These are phyloP conservation scores for Papilio helenus DNA, from an alignment of 1,140 invertebrate genomes.

Conservation along the genomic window DNA sequence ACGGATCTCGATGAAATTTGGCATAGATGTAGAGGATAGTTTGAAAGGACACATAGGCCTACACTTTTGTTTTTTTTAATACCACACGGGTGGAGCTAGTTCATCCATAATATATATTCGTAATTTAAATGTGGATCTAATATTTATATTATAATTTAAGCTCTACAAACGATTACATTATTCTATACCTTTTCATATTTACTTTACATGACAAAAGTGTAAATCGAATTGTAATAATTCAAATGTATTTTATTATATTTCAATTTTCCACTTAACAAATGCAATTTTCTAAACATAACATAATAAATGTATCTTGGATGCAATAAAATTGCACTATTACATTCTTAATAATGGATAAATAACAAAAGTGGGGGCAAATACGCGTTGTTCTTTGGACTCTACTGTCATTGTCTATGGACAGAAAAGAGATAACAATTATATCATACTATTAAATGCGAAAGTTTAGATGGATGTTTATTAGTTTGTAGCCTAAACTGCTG, in stretches of 20 bases:
- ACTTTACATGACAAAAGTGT: neutral
- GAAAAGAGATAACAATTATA: too few relatives aligned
- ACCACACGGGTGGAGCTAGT: neutral
- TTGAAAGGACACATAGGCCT: too few relatives aligned
- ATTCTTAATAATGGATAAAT: neutral
- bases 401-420: too few relatives aligned
- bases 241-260: slow-evolving; percentile 16
- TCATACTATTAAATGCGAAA: too few relatives aligned
- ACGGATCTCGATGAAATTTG: too few relatives aligned
- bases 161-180: neutral
- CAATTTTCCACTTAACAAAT: neutral
- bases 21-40: too few relatives aligned
- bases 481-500: too few relatives aligned
- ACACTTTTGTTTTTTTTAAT: too few relatives aligned
- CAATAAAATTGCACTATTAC: neutral
- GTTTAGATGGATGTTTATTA: too few relatives aligned
- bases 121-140: neutral
- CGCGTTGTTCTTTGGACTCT: too few relatives aligned
- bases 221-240: neutral
- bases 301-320: neutral
- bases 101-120: neutral
- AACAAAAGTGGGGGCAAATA: too few relatives aligned
- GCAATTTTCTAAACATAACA: slow-evolving; percentile 1
- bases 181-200: neutral
- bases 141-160: neutral